Base-by-base conservation (phyloP, 2,113 vertebrate species). In the Rana temporaria region DNA sequence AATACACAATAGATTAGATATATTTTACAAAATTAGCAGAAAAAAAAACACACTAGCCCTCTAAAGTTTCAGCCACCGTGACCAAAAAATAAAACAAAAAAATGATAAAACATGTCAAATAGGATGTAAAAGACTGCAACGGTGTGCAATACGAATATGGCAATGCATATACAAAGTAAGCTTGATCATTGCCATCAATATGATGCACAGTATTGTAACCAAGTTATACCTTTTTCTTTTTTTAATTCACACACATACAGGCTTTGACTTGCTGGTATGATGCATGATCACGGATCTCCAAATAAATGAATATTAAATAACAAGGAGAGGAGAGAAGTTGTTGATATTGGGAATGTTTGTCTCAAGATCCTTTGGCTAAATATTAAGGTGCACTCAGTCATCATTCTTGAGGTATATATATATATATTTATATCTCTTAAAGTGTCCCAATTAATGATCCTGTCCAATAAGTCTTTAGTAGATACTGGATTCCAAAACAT, bases 161-260 rank as follows among this genome's bases (percentile, higher is more conserved):
- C 60, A 32, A n/a, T 20, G 24, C 19, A 55, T 74, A 62, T 57
- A 74, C 57, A 65, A 75, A 82, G 52, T 74, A 65, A 82, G 74
- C 30, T 16, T 42, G 63, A 75, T 81, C 84, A 81, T 85, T 80
- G 85, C 74, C 89, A 92, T 91, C 90, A 91, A 89, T 91, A 85
- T 91, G 90, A 93, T 90, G 90, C 87, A 86, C 17, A 84, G 79
- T 55, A 32, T 71, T 86, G 86, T 60, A 20, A 59, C 34, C n/a
- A 38, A 52, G 8, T 18, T 26, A 26, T 19, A 78, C 20, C 9
- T 5, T 63, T 53, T 57, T 7, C 4, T 5, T 63, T 53, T 57
- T 7, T 59, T 17, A 24, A 71, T 68, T 16, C 6, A 19, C 18
- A 62, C 24, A 16, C 14, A 24, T 6, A n/a, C 53, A 42, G 20